Base-by-base conservation (phyloP, 2,113 vertebrate genomes). In the Glareola pratincola region DNA sequence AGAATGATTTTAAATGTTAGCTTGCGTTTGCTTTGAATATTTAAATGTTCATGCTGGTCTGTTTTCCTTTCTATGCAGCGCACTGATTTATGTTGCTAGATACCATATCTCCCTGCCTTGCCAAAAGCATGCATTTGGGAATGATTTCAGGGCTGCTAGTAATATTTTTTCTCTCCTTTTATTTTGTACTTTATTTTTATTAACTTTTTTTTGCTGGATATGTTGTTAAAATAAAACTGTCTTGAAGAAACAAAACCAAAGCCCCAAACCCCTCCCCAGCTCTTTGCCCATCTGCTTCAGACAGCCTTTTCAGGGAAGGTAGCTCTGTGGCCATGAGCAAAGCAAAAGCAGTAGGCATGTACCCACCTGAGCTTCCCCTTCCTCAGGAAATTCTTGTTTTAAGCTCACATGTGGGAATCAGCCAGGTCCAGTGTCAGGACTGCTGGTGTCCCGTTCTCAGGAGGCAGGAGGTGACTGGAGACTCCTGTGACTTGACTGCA, bases 181-280 rank as follows among this genome's bases (percentile, higher is more conserved):
- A 96, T 97, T 85, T 73, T 62, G 62, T 85, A 39, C 87, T 93
- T 96, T 76, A 88, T 93, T 97, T 96, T 96, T 97, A 96, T 96
- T 59, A 94, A 92, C 94, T 91, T 91, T 94, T 94, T 92, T 63
- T 94, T 91, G 26, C 79, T 51, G 79, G 64, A 66, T 81, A 51
- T 26, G 8, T 84, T 24, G 15, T 86, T 84, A 97, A 90, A 95
- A 94, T 54, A 88, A 92, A 95, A 68, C 27, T 8, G 22, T 36
- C 81, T 68, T 24, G 14, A 85, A 96, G 88, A 91, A 93, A 95
- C 87, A 91, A 50, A 89, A 34, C 43, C 75, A 76, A 86, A 95
- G 23, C 19, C 45, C 21, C 37, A 73, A 90, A 3, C 21, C 30
- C 13, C 45, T 29, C 67, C 56, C 68, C 66, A 47, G 86, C 39